Conservation (phyloP, 2,113 vertebrate genomes). For the Piprites chloris region DNA sequence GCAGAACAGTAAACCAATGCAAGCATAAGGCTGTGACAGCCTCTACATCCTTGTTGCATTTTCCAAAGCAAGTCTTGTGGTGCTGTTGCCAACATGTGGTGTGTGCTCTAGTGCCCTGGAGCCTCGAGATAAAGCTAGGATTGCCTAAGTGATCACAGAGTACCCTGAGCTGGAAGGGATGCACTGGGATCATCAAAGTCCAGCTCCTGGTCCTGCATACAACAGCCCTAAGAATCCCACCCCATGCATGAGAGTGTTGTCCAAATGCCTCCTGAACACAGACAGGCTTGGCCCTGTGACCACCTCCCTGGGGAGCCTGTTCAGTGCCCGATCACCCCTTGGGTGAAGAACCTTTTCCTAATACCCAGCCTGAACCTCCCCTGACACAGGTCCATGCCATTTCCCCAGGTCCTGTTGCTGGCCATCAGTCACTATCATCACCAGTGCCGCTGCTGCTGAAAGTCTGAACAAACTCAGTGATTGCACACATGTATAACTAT, state of each 20-base stretch:
- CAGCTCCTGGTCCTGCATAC: neutral
- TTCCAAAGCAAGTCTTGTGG: neutral
- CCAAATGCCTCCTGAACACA: neutral
- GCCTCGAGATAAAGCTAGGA: neutral
- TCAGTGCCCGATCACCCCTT: too few relatives aligned
- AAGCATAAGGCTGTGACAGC: neutral
- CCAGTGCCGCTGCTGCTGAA: neutral
- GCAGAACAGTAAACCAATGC: neutral
- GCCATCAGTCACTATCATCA: neutral
- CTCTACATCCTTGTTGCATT: neutral
- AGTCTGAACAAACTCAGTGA: neutral
- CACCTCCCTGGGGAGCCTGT: neutral
- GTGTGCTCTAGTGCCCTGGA: neutral
- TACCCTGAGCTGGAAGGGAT: neutral
- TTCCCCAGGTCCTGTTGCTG: neutral
- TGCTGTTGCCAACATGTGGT: accelerated
- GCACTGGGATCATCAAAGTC: neutral
- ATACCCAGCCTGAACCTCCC: neutral
- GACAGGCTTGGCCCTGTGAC: neutral
- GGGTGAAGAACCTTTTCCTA: neutral
- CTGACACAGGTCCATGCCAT: neutral
- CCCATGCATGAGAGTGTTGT: neutral
- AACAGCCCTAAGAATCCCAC: neutral
- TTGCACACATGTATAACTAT: neutral
- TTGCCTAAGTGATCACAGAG: neutral